These are phyloP conservation scores for Scotopteryx bipunctaria DNA, from an alignment of 2,888 invertebrate species.

Conservation along the genomic window DNA sequence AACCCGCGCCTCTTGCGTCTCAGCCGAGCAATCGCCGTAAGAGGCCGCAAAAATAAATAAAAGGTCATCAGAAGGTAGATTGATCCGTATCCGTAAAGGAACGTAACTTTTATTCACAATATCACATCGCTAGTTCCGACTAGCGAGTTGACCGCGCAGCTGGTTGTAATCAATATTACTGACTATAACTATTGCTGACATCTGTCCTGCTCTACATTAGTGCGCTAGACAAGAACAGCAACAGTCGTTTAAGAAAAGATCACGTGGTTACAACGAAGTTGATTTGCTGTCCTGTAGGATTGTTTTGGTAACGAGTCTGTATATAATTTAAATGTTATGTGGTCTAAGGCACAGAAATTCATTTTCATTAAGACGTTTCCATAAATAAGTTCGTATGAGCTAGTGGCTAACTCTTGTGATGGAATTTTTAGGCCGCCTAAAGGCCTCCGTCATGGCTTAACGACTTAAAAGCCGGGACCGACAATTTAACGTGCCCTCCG, in stretches of 20 bases:
- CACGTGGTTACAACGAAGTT: slow-evolving; percentile 41
- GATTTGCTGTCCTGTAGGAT: slow-evolving; percentile 40
- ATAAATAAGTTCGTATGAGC: not conserved
- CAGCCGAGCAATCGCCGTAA: too few species aligned
- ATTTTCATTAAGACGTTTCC: not conserved
- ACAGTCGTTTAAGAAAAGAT: slow-evolving; percentile 33
- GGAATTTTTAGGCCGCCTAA: too few species aligned
- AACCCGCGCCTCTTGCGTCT: too few species aligned
- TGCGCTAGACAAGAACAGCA: slow-evolving; percentile 27
- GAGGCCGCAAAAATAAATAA: too few species aligned
- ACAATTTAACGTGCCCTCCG: too few species aligned
- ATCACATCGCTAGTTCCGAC: slow-evolving; percentile 9
- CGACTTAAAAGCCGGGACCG: too few species aligned
- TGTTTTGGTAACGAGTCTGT: slow-evolving; percentile 17
- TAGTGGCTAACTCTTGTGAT: too few species aligned
- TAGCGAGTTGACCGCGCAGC: slow-evolving; percentile 40
- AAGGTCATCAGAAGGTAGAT: too few species aligned
- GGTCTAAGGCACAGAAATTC: slow-evolving; percentile 36
- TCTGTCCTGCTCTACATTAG: slow-evolving; percentile 26
- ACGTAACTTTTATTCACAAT: too few species aligned
- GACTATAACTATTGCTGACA: slow-evolving; percentile 23
- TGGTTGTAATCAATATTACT: slow-evolving; percentile 42
- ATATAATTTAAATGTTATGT: too few species aligned
- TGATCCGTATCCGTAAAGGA: too few species aligned
- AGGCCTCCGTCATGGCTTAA: too few species aligned